Conservation (phyloP, 2,797 vertebrate species). For the Pelodytes ibericus region DNA sequence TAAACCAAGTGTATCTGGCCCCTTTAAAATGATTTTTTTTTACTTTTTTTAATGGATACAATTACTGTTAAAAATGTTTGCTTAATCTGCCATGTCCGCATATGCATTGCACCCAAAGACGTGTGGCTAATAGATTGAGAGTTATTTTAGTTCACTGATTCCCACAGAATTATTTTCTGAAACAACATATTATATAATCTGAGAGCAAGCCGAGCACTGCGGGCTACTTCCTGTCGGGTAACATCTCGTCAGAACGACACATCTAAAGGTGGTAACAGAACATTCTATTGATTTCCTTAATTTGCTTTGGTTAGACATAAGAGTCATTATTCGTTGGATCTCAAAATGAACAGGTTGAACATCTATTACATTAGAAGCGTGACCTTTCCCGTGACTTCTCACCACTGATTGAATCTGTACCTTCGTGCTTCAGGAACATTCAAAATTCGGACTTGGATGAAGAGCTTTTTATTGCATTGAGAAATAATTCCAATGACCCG, state of each 20-base stretch:
- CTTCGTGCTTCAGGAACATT: conserved; percentile 15
- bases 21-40: no score
- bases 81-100: no score
- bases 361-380: conserved; percentile 17
- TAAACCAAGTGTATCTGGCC: no score
- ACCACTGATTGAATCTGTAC: conserved; percentile 32
- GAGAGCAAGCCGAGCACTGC: neutral
- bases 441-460: neutral
- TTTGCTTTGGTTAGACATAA: conserved; percentile 6
- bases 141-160: no score
- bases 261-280: neutral
- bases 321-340: conserved; percentile 12
- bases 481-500: neutral
- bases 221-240: neutral
- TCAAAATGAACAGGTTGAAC: conserved; percentile 25
- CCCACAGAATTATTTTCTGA: no score
- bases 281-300: conserved; percentile 25
- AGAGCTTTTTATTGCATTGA: neutral
- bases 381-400: conserved; percentile 30
- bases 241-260: neutral
- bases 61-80: no score
- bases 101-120: no score
- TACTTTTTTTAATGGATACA: no score
- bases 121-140: no score
- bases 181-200: no score